Evolutionary conservation across 2,888 invertebrate genomes (phyloP).

Genomic region (Machimus rusticus): DNA sequence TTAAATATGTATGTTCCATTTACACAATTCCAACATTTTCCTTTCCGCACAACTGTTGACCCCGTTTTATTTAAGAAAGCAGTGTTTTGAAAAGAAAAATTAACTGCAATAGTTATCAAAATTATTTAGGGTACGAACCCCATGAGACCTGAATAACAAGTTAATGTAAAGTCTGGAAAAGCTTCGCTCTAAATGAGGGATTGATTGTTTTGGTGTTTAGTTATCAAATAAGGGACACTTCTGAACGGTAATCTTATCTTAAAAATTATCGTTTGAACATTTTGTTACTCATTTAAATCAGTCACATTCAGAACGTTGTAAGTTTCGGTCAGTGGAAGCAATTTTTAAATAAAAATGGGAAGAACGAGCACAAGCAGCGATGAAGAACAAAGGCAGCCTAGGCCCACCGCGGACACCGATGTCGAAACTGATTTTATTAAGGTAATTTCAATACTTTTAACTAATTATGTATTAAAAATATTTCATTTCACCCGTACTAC

Average conservation of each 20-base stretch:
- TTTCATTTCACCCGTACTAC: not conserved
- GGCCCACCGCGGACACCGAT: not conserved
- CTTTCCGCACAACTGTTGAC: not conserved
- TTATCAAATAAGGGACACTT: not conserved
- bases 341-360: not conserved
- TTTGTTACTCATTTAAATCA: not conserved
- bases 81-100: not conserved
- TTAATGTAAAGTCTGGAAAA: not conserved
- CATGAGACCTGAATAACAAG: not conserved
- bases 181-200: not conserved
- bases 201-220: not conserved
- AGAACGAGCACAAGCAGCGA: not conserved
- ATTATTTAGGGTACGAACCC: not conserved
- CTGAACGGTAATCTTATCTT: not conserved
- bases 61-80: not conserved
- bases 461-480: too few relatives aligned
- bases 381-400: not conserved
- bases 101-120: not conserved
- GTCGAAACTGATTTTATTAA: constrained; percentile 11
- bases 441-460: not conserved
- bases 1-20: not conserved
- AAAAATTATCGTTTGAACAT: not conserved
- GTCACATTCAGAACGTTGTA: not conserved
- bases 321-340: not conserved
- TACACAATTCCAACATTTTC: not conserved